Evolutionary conservation across 2,113 vertebrate genomes (phyloP).

Genomic region (Donacobius atricapilla): DNA sequence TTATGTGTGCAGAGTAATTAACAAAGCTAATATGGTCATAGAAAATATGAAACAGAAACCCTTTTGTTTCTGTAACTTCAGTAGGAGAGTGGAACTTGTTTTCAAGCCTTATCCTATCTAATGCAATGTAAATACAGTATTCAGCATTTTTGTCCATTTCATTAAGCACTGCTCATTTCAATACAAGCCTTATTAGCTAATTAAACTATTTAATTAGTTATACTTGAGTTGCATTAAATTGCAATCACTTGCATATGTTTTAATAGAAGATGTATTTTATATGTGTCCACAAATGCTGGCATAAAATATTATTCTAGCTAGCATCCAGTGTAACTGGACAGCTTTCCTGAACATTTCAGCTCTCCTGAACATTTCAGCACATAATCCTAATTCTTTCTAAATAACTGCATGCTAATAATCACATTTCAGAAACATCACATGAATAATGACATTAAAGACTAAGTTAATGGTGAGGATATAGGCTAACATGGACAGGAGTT

Average conservation of each 20-base stretch:
- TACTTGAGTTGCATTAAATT: conserved; percentile 50
- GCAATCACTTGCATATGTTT: conserved; percentile 37
- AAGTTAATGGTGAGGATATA: background rate
- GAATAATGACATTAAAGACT: background rate
- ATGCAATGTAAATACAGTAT: conserved; percentile 2
- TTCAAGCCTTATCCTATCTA: background rate
- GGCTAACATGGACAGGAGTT: background rate
- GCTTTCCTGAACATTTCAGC: background rate
- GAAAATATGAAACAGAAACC: background rate
- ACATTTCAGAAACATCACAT: background rate
- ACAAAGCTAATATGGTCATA: background rate
- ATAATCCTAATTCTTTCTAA: background rate
- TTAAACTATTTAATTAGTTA: conserved; percentile 58
- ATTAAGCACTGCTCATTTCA: conserved; percentile 31
- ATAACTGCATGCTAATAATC: background rate
- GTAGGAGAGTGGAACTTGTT: background rate
- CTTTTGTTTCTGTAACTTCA: background rate
- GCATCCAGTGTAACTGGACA: background rate
- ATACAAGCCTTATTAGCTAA: conserved; percentile 52
- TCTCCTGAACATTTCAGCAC: background rate
- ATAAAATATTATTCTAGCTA: background rate
- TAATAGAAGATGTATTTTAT: background rate
- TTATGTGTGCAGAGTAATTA: background rate
- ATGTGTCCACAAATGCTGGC: background rate
- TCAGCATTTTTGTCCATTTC: conserved; percentile 50